Evolutionary conservation across 2,113 vertebrate species (phyloP), one percentile per base, ranked within the genome.

Genomic region (Microtus richardsoni): DNA sequence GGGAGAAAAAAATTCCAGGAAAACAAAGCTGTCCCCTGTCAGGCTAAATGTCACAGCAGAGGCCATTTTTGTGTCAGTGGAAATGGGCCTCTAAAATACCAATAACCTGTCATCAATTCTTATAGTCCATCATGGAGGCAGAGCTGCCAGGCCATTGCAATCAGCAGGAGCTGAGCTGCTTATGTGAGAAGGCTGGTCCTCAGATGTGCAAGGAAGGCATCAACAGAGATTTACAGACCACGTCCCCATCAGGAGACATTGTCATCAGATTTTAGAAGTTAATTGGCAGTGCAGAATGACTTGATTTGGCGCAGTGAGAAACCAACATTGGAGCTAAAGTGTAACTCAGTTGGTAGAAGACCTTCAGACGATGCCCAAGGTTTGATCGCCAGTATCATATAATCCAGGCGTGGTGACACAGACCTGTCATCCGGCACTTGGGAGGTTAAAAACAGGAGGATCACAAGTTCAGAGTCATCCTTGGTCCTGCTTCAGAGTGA

Each of bases 11-110:
- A 91, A 73, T 36, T 49, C 39, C 84, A 87, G 0, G 33, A 58
- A 78, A 24, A 86, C 22, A 21, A 52, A 39, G 1, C n/a, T n/a
- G 4, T 7, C 8, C 7, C 54, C 60, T 49, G 41, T 78, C 89
- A 95, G 89, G 58, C 41, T 91, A 96, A 89, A 33, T 64, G 47
- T 66, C 62, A 79, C 47, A 91, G 11, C 44, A 86, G 84, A 82
- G 11, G 44, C 33, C 75, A 74, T 86, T 44, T 75, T 3, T 92
- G 26, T 88, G 41, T 86, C 62, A 47, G 3, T 39, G 70, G n/a
- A 83, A 70, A 84, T 4, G 41, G n/a, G 28, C 30, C 47, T 73
- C 3, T 78, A 60, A 93, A 75, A 49, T 75, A n/a, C 66, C 75
- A 22, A n/a, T 66, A 74, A 79, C 33, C 7, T 58, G 5, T 74